Evolutionary conservation across 2,888 invertebrate genomes (phyloP).

Genomic region (Monochamus alternatus): DNA sequence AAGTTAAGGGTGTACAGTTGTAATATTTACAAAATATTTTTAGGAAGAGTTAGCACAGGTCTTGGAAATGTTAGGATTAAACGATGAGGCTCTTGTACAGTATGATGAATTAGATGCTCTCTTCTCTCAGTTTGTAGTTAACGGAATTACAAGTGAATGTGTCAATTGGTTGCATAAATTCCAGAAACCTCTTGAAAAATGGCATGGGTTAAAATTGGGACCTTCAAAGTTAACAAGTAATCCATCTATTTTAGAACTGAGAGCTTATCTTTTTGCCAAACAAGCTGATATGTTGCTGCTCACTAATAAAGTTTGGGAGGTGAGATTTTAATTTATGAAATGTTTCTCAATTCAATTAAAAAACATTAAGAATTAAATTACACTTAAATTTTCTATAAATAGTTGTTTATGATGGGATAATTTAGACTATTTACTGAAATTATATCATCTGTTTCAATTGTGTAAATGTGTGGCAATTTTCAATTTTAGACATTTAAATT

Average conservation of each 20-base stretch:
- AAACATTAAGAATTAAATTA: not conserved
- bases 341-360: not conserved
- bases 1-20: not conserved
- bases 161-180: constrained; percentile 88
- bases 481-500: no score
- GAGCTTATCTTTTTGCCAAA: constrained; percentile 94
- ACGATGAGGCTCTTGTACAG: constrained; percentile 95
- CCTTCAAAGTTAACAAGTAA: constrained; percentile 78
- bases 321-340: constrained; percentile 66
- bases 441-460: no score
- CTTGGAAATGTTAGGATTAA: constrained; percentile 93
- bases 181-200: constrained; percentile 84
- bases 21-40: constrained; percentile 55
- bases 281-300: constrained; percentile 90
- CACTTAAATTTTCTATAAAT: no score
- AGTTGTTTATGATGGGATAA: not conserved
- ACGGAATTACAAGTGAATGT: constrained; percentile 88
- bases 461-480: no score
- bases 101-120: constrained; percentile 98
- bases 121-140: constrained; percentile 94
- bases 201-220: constrained; percentile 86
- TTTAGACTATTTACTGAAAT: no score
- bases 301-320: constrained; percentile 86
- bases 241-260: constrained; percentile 87
- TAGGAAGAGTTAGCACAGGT: constrained; percentile 97